Base-by-base conservation (phyloP, 1,140 invertebrate species). In the Heliconius himera region DNA sequence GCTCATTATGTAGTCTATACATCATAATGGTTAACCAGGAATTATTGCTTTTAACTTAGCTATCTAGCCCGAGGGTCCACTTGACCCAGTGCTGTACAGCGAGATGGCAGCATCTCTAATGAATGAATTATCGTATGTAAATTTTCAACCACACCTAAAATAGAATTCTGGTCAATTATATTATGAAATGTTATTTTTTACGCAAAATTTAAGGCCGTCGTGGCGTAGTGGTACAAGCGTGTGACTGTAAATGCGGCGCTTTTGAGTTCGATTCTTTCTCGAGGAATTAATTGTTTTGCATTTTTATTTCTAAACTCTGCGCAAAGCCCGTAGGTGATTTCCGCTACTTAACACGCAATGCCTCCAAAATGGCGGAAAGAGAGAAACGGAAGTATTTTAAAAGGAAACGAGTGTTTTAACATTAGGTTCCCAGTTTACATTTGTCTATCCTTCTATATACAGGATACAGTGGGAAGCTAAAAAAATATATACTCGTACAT, bases 11-110 rank as follows among this genome's bases (percentile, higher is more conserved):
- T 13, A 66, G 22, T 66, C 60, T 66, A 66, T 66, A 66, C 11
- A 66, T 66, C 60, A 66, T 66, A 66, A 66, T 66, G 60, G 60
- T 66, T 66, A 66, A 66, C 60, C 60, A 66, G 60, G 26, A 66
- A 66, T 66, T 66, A 66, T 66, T 66, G 60, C 38, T 49, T 66
- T 75, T 66, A 75, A 56, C n/a, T 22, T 66, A 41, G 29, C 33
- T 66, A n/a, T 66, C 4, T n/a, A 75, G 74, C 56, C 56, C 22
- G 29, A 41, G 56, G 74, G 51, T 29, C 51, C 56, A 56, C 22
- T 74, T 74, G 33, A 74, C 73, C 73, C 38, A 56, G 49, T 56
- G 73, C 56, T 36, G 13, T 29, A 16, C 3, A 66, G 4, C 60
- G 60, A 56, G n/a, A 66, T 66, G 26, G 60, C 60, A 66, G 22